Conservation (phyloP, 2,797 vertebrate genomes). For the Acropternis orthonyx region DNA sequence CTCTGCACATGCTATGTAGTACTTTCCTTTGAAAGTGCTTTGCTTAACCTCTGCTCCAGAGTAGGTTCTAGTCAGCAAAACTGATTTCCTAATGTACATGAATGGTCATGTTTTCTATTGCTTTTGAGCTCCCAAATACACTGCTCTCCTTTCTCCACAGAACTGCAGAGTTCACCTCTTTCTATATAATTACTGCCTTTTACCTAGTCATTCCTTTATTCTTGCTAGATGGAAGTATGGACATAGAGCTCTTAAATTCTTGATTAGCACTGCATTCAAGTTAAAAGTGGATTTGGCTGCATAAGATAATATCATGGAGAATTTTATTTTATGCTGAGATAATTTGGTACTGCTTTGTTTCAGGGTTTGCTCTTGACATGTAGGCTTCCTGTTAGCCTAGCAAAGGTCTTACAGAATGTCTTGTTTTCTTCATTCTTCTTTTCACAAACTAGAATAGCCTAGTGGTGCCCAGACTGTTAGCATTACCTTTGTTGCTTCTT, state of each 20-base stretch:
- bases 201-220: not conserved
- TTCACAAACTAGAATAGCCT: constrained; percentile 25
- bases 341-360: constrained; percentile 24
- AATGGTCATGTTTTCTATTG: not conserved
- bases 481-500: constrained; percentile 38
- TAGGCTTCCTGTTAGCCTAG: not conserved
- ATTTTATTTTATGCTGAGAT: not conserved
- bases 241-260: not conserved
- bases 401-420: not conserved
- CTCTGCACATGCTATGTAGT: not conserved
- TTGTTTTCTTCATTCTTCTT: constrained; percentile 37
- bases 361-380: not conserved
- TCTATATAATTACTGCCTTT: not conserved
- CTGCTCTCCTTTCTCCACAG: not conserved
- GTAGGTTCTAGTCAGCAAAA: not conserved
- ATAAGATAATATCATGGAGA: not conserved
- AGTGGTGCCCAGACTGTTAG: not conserved
- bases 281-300: not conserved
- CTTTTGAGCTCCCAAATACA: not conserved
- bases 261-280: not conserved
- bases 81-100: not conserved
- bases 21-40: not conserved
- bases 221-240: not conserved
- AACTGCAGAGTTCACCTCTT: not conserved
- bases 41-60: not conserved